phyloP scores from a whole-genome alignment of 2,888 invertebrate species.

The Dryomyza anilis region DNA sequence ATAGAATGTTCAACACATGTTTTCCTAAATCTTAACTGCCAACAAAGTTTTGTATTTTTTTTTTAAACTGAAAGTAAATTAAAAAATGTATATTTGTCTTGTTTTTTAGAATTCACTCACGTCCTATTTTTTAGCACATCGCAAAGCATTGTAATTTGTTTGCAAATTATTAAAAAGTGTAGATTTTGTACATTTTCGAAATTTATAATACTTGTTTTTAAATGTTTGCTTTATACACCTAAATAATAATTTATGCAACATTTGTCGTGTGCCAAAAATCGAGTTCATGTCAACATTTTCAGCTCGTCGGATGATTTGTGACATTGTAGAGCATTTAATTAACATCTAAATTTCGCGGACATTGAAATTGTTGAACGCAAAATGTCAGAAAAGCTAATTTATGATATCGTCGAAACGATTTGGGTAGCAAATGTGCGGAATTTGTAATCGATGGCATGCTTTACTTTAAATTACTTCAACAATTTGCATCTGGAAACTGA shows the following conservation, averaged over 20 bases:
- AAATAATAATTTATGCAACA: constrained; percentile 13
- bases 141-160: no score
- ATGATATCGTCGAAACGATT: neutral
- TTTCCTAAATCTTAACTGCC: no score
- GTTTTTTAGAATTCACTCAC: no score
- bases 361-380: neutral
- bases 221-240: neutral
- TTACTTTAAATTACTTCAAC: no score
- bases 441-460: neutral
- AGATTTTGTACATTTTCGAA: neutral
- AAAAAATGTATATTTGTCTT: no score
- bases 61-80: no score
- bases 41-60: no score
- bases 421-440: neutral
- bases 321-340: neutral
- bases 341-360: constrained; percentile 1
- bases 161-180: no score
- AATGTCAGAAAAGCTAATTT: neutral
- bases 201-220: neutral
- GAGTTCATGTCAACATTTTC: neutral
- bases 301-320: neutral
- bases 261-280: constrained; percentile 13
- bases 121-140: no score
- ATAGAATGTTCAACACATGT: no score
- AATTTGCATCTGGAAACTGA: no score